Evolutionary conservation across 2,888 invertebrate genomes (phyloP).

Genomic region (Lithophane ornitopus): DNA sequence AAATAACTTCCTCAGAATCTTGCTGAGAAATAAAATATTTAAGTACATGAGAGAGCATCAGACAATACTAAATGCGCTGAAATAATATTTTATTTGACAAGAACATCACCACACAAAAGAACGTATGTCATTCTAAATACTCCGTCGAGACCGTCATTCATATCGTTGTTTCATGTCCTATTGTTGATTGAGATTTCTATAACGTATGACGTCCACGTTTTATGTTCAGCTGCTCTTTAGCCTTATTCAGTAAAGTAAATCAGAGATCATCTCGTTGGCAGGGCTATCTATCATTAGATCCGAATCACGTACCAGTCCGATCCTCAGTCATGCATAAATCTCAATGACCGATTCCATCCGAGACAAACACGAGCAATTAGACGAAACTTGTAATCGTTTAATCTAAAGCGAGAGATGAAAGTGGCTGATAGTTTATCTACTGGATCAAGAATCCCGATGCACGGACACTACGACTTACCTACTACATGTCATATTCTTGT

Average conservation of each 20-base stretch:
- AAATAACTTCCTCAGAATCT: conserved; percentile 48
- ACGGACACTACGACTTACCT: conserved; percentile 70
- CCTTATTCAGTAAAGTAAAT: conserved; percentile 62
- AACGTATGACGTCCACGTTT: conserved; percentile 43
- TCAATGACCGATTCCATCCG: conserved; percentile 80
- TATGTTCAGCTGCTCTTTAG: conserved; percentile 51
- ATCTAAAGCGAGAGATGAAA: conserved; percentile 88
- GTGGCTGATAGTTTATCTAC: conserved; percentile 82
- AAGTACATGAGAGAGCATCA: conserved; percentile 5
- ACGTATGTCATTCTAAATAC: conserved; percentile 37
- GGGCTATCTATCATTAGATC: conserved; percentile 69
- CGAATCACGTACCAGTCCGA: conserved; percentile 70
- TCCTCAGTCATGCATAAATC: conserved; percentile 82
- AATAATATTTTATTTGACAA: conserved; percentile 55
- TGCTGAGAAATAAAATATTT: conserved; percentile 21
- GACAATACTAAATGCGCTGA: conserved; percentile 30
- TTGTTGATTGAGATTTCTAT: conserved; percentile 59
- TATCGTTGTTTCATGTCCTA: conserved; percentile 42
- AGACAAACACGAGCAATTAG: conserved; percentile 88
- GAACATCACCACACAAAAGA: conserved; percentile 43
- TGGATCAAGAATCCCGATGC: conserved; percentile 71
- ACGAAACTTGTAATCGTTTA: conserved; percentile 87
- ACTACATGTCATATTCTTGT: conserved; percentile 80
- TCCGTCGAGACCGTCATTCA: conserved; percentile 31
- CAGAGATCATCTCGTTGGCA: conserved; percentile 66